A percentile compares a stretch with the other conserved stretches of the same genome.
Conservation (phyloP, 2,888 invertebrate genomes). For the Ormyrus nitidulus region DNA sequence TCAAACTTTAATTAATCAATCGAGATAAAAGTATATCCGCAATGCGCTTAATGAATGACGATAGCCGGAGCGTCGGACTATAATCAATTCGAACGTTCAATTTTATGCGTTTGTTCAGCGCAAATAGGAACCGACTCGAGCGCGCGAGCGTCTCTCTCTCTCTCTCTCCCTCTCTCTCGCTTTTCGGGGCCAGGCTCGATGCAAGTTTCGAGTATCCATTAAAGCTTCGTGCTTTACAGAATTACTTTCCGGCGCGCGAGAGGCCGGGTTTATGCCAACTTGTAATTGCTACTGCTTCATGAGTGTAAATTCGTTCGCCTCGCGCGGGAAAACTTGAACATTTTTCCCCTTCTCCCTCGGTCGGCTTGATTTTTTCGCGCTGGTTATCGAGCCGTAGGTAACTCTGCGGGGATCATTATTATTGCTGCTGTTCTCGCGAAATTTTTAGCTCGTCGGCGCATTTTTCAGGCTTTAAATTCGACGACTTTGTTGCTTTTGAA, state of each 20-base stretch:
- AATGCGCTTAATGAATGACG: conserved; percentile 48
- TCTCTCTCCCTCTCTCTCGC: no score
- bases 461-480: no score
- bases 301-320: conserved; percentile 44
- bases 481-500: no score
- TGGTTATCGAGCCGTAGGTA: background rate
- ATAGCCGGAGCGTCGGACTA: conserved; percentile 32
- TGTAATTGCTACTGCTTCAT: conserved; percentile 53
- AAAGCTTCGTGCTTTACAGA: conserved; percentile 54
- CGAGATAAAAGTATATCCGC: conserved; percentile 29
- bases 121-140: conserved; percentile 54
- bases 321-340: conserved; percentile 17
- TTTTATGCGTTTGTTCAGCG: conserved; percentile 53
- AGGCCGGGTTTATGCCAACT: conserved; percentile 34
- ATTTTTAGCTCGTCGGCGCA: background rate
- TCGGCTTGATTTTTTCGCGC: background rate
- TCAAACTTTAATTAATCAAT: conserved; percentile 40
- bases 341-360: background rate
- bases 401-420: background rate
- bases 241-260: conserved; percentile 42
- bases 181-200: background rate
- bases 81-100: conserved; percentile 56
- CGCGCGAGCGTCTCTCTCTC: background rate
- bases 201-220: conserved; percentile 58
- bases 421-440: background rate